A percentile compares a stretch with the other conserved stretches of the same genome.
phyloP scores from a whole-genome alignment of 2,888 invertebrate genomes.

The Agonum fuliginosum region DNA sequence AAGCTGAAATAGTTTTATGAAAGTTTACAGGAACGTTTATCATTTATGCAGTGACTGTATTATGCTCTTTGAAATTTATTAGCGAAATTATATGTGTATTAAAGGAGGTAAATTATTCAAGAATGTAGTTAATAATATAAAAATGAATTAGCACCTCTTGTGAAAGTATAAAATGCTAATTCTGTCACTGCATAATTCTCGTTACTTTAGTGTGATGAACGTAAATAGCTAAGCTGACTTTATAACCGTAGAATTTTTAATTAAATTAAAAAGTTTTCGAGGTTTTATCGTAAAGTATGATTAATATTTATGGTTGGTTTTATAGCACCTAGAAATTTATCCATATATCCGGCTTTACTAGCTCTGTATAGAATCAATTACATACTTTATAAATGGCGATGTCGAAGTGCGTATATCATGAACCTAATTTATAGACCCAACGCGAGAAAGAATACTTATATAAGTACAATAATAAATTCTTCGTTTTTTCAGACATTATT shows the following conservation, averaged over 20 bases:
- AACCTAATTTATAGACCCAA: too few relatives aligned
- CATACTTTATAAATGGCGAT: too few relatives aligned
- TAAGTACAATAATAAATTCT: too few relatives aligned
- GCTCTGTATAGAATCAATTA: conserved; percentile 49
- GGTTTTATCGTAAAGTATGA: conserved; percentile 53
- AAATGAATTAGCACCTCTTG: not conserved
- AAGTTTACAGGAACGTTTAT: too few relatives aligned
- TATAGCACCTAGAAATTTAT: conserved; percentile 40
- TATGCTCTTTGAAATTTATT: too few relatives aligned
- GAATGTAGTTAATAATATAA: not conserved
- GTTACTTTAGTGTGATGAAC: conserved; percentile 31
- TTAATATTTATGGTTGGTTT: conserved; percentile 55
- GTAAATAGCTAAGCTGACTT: conserved; percentile 40
- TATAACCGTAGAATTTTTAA: conserved; percentile 50
- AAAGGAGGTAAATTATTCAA: not conserved
- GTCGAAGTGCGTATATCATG: too few relatives aligned
- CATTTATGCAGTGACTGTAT: too few relatives aligned
- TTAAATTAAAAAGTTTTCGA: conserved; percentile 57
- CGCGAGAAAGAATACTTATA: too few relatives aligned
- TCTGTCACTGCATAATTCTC: conserved; percentile 9
- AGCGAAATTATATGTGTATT: not conserved
- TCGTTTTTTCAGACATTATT: too few relatives aligned
- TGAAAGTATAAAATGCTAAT: conserved; percentile 36
- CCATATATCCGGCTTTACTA: conserved; percentile 39
- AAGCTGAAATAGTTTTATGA: too few relatives aligned